phyloP scores from a whole-genome alignment of 1,140 invertebrate species.

The Sesamia nonagrioides region DNA sequence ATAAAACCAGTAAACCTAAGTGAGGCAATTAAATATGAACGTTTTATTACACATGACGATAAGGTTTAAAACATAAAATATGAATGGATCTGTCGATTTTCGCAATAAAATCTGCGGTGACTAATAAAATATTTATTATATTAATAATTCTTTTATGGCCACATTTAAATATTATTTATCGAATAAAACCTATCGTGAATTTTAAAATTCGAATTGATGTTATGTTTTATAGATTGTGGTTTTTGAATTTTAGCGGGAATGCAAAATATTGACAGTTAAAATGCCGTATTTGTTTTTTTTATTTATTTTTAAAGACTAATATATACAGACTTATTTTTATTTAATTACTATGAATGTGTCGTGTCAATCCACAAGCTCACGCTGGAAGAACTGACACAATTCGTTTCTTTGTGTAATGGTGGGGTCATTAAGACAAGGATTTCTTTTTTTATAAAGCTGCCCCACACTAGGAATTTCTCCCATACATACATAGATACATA shows the following conservation, averaged over 20 bases:
- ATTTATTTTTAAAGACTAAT: no score
- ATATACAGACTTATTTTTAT: no score
- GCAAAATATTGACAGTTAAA: background rate
- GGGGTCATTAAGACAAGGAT: no score
- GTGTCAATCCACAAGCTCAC: no score
- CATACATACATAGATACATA: no score
- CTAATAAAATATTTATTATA: slow-evolving; percentile 36
- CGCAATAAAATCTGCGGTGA: background rate
- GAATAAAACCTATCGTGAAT: slow-evolving; percentile 9
- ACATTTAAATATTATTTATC: slow-evolving; percentile 17
- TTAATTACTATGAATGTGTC: no score
- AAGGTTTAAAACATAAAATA: slow-evolving; percentile 12
- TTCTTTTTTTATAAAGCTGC: no score
- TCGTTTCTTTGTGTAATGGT: no score
- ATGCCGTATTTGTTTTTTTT: background rate
- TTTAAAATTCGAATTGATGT: slow-evolving; percentile 11
- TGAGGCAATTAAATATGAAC: background rate
- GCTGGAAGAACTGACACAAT: no score
- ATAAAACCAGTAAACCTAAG: background rate
- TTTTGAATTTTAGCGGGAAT: background rate
- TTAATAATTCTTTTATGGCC: slow-evolving; percentile 29
- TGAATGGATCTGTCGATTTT: slow-evolving; percentile 9
- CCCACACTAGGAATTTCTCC: no score
- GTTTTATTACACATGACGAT: slow-evolving; percentile 7
- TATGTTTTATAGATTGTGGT: slow-evolving; percentile 10